A percentile compares a stretch with the other conserved stretches of the same genome.
Conservation (phyloP, 2,113 vertebrate species). For the Peromyscus maniculatus region DNA sequence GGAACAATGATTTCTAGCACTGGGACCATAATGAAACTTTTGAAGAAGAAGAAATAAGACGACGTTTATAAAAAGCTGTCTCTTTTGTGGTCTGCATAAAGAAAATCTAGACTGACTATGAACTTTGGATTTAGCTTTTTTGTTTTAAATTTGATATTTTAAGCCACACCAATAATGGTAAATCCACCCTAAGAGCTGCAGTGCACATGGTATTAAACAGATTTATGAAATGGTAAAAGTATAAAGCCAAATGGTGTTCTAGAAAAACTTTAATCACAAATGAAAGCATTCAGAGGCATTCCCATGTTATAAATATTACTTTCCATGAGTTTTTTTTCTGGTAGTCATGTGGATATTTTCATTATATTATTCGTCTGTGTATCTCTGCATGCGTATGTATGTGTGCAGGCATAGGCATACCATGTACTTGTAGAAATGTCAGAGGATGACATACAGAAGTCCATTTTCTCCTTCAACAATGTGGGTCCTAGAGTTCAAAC, state of each 20-base stretch:
- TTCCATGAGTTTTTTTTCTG: conserved; percentile 8
- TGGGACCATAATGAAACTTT: conserved; percentile 15
- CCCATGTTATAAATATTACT: conserved; percentile 43
- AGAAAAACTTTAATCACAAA: conserved; percentile 47
- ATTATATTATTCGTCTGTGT: not conserved
- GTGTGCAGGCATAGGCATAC: not conserved
- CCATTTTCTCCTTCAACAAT: not conserved
- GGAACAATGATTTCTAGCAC: conserved; percentile 6
- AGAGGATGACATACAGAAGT: not conserved
- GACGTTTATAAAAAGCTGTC: not conserved
- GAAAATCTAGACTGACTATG: not conserved
- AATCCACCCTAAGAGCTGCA: not conserved
- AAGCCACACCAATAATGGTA: not conserved
- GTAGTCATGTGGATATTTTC: not conserved
- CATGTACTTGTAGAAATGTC: no score
- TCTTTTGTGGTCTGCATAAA: not conserved
- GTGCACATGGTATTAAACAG: conserved; percentile 26
- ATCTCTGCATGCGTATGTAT: not conserved
- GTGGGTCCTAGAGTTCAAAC: not conserved
- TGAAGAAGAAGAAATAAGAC: not conserved
- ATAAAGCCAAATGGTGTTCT: not conserved
- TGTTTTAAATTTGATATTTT: conserved; percentile 46
- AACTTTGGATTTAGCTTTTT: not conserved
- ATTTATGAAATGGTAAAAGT: conserved; percentile 18
- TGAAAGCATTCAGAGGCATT: not conserved